A percentile compares a stretch with the other conserved stretches of the same genome.
phyloP scores from a whole-genome alignment of 1,140 invertebrate genomes.

The Sesamia nonagrioides region DNA sequence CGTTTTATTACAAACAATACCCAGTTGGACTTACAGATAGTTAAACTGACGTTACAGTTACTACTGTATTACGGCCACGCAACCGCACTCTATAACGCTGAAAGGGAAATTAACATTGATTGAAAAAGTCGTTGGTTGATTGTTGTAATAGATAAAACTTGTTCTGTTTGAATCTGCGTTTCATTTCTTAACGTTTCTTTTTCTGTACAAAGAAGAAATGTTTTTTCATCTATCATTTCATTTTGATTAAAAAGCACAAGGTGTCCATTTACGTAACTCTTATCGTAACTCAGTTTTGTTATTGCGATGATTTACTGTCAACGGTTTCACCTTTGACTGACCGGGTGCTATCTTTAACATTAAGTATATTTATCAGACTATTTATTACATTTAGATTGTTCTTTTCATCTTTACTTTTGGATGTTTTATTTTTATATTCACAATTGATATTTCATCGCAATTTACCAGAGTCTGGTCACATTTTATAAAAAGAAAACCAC shows the following conservation, averaged over 20 bases:
- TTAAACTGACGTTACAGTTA: conserved; percentile 31
- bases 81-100: conserved; percentile 8
- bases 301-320: neutral
- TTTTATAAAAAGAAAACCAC: neutral
- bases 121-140: neutral
- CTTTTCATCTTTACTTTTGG: too few relatives aligned
- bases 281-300: neutral
- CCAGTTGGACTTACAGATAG: conserved; percentile 23
- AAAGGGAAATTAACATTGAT: conserved; percentile 32
- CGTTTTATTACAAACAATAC: conserved; percentile 15
- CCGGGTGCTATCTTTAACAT: too few relatives aligned
- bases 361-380: too few relatives aligned
- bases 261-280: neutral
- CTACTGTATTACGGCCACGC: conserved; percentile 14
- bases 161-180: neutral
- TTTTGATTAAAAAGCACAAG: neutral
- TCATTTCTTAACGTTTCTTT: neutral
- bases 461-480: neutral
- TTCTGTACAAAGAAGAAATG: neutral
- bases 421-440: too few relatives aligned
- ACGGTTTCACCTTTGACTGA: neutral
- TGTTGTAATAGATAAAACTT: conserved; percentile 7
- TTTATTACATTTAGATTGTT: too few relatives aligned
- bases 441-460: neutral
- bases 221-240: neutral